These are phyloP conservation scores for Orthosia gothica DNA, from an alignment of 2,888 invertebrate genomes.

Conservation along the genomic window DNA sequence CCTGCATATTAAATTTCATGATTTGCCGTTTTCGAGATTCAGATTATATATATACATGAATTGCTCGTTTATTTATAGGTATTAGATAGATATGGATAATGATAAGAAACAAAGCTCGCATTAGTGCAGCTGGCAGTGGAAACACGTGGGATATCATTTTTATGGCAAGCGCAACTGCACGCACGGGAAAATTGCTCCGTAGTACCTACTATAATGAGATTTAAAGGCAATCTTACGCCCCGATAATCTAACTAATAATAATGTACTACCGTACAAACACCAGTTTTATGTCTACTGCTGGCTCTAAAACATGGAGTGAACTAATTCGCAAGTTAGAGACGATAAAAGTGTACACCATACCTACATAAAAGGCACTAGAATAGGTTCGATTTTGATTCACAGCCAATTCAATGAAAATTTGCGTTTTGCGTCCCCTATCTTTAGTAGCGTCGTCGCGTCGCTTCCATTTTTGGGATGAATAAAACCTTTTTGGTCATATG, in stretches of 20 bases:
- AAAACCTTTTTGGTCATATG: constrained; percentile 4
- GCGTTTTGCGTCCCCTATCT: neutral
- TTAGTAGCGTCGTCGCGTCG: neutral
- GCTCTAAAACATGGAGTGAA: neutral
- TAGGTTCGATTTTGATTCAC: constrained; percentile 17
- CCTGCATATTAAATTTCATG: too few relatives aligned
- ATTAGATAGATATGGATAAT: too few relatives aligned
- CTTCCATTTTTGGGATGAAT: neutral
- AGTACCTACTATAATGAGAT: constrained; percentile 39
- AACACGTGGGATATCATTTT: constrained; percentile 34
- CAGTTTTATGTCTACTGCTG: neutral
- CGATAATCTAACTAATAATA: constrained; percentile 35
- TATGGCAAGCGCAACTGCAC: constrained; percentile 30
- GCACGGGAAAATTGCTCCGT: constrained; percentile 36
- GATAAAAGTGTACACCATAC: neutral
- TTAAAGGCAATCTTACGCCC: constrained; percentile 33
- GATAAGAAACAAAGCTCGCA: neutral
- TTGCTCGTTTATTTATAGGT: too few relatives aligned
- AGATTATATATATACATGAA: too few relatives aligned
- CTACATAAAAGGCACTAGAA: constrained; percentile 3
- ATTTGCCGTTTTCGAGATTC: too few relatives aligned
- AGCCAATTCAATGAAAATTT: constrained; percentile 13
- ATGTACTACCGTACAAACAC: constrained; percentile 6
- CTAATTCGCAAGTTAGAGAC: neutral
- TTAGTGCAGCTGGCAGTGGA: constrained; percentile 15